These are phyloP conservation scores for Cecidostiba fungosa DNA, from an alignment of 2,888 invertebrate species.

Conservation along the genomic window DNA sequence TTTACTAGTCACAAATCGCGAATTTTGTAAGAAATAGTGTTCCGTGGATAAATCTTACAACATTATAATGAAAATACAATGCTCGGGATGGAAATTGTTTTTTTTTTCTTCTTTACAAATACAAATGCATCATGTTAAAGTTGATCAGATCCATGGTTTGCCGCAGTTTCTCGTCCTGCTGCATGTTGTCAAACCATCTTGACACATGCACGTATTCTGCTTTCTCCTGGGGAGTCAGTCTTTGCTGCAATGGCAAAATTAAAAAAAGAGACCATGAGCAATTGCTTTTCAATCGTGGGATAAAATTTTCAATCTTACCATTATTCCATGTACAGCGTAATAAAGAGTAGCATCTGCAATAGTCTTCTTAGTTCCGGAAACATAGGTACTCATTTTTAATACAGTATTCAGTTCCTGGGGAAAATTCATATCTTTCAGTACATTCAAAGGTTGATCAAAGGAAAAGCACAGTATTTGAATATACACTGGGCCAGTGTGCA, in stretches of 20 bases:
- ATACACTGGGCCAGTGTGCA: not conserved
- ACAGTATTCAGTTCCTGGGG: constrained; percentile 82
- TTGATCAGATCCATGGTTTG: constrained; percentile 80
- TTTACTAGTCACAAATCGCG: constrained; percentile 58
- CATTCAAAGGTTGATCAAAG: not conserved
- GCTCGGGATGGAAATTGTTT: constrained; percentile 28
- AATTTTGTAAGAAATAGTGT: constrained; percentile 53
- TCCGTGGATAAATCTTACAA: constrained; percentile 38
- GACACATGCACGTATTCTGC: constrained; percentile 87
- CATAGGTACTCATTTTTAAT: constrained; percentile 82
- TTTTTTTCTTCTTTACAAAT: constrained; percentile 69
- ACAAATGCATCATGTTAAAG: constrained; percentile 78
- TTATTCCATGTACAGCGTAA: constrained; percentile 84
- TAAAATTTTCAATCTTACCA: constrained; percentile 81
- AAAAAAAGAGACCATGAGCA: constrained; percentile 40
- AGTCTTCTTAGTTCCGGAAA: constrained; percentile 83
- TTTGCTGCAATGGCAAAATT: constrained; percentile 82
- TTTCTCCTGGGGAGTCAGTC: constrained; percentile 84
- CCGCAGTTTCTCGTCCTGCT: constrained; percentile 85
- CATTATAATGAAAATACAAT: constrained; percentile 49
- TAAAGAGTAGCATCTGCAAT: constrained; percentile 87
- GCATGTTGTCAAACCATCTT: constrained; percentile 90
- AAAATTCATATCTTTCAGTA: constrained; percentile 10
- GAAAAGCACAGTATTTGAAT: constrained; percentile 10
- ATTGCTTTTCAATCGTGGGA: not conserved